Base-by-base conservation (phyloP, 1,140 invertebrate species). In the Cyclina sinensis region DNA sequence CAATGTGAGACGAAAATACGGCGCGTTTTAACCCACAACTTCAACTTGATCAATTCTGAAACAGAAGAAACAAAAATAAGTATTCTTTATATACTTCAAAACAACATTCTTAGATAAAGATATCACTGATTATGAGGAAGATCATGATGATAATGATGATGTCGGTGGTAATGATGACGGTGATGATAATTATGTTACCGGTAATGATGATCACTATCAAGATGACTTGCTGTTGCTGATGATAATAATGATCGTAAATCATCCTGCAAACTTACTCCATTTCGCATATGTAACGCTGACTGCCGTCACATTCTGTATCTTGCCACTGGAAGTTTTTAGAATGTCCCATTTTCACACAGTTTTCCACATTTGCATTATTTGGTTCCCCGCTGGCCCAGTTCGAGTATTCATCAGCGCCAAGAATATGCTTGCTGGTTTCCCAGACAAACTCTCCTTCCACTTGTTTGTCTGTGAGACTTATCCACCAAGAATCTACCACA, bases 251-350 rank as follows among this genome's bases (percentile, higher is more conserved):
- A 57, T 57, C 21, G 54, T 57, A 43, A n/a, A n/a, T n/a, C n/a
- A n/a, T n/a, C n/a, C n/a, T n/a, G n/a, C n/a, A n/a, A 57, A 54
- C 1, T 54, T 78, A 81, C 82, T 9, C n/a, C n/a, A 32, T 37
- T 74, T 84, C 82, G 32, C 82, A 84, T 27, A 84, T 84, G 32
- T 84, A 84, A 35, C 54, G n/a, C n/a, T 84, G 18, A 16, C 0
- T 4, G 16, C 24, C 12, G n/a, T 32, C 43, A 27, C 82, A 84
- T n/a, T 32, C 30, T n/a, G 62, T 65, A 35, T 84, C 82, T 51
- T 35, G 12, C 82, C 82, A 84, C 12, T 16, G 16, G 43, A 30
- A 70, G 7, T 37, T n/a, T 24, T 51, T 27, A 21, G 37, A 54
- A n/a, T 37, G 65, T 7, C 43, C n/a, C 3, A 5, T 65, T 30